A percentile compares a stretch with the other conserved stretches of the same genome.
phyloP scores from a whole-genome alignment of 1,140 invertebrate species.

The Gonatopus flavifemur region DNA sequence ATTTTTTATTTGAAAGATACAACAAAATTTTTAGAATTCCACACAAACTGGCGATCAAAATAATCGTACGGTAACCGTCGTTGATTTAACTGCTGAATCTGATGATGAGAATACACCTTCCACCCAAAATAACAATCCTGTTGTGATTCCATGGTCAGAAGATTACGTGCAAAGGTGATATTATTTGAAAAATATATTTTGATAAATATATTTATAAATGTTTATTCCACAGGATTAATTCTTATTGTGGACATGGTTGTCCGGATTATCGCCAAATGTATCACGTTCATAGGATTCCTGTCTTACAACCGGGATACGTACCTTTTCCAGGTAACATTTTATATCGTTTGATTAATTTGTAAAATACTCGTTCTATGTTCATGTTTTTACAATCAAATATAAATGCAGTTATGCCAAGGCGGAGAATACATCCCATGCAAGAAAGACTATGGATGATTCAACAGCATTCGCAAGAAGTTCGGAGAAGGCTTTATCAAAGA shows the following conservation, averaged over 20 bases:
- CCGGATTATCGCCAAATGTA: slow-evolving; percentile 27
- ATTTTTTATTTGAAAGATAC: too few species aligned
- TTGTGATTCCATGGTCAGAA: slow-evolving; percentile 21
- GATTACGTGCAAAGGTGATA: slow-evolving; percentile 29
- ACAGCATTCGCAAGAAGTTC: slow-evolving; percentile 71
- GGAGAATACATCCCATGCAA: slow-evolving; percentile 72
- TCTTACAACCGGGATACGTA: slow-evolving; percentile 22
- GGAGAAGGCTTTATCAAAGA: slow-evolving; percentile 60
- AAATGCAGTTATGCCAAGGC: slow-evolving; percentile 35
- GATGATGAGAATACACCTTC: slow-evolving; percentile 59
- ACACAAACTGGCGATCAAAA: slow-evolving; percentile 28
- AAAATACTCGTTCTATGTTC: slow-evolving; percentile 2
- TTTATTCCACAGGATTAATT: slow-evolving; percentile 28
- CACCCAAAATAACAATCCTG: slow-evolving; percentile 23
- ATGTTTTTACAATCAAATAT: not conserved
- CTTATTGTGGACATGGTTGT: slow-evolving; percentile 34
- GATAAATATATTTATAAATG: slow-evolving; percentile 4
- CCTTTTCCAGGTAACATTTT: slow-evolving; percentile 16
- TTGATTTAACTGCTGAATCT: slow-evolving; percentile 69
- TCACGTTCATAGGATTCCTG: slow-evolving; percentile 28
- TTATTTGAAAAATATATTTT: not conserved
- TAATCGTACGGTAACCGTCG: slow-evolving; percentile 59
- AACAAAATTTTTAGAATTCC: slow-evolving; percentile 29
- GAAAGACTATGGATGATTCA: slow-evolving; percentile 74
- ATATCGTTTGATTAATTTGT: slow-evolving; percentile 10